Evolutionary conservation across 1,140 invertebrate genomes (phyloP).

Genomic region (Trinorchestia longiramus): DNA sequence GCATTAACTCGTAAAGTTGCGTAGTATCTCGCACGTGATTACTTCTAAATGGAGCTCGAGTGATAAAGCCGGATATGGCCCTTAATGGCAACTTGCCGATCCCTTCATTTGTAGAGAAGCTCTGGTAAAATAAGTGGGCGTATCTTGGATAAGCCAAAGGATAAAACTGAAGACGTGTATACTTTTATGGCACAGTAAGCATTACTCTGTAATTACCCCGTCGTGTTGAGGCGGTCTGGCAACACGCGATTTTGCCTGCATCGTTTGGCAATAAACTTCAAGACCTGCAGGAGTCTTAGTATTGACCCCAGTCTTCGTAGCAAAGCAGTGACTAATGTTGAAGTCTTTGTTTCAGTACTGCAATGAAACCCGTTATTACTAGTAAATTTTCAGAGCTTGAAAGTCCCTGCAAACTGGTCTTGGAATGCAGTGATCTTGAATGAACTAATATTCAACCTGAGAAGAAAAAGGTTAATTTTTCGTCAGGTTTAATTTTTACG

Average conservation of each 20-base stretch:
- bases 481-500: background rate
- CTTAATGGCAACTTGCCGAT: too few species aligned
- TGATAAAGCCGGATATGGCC: too few species aligned
- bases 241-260: background rate
- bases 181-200: background rate
- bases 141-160: background rate
- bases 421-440: background rate
- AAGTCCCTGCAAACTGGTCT: background rate
- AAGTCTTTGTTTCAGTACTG: background rate
- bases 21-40: too few species aligned
- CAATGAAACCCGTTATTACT: background rate
- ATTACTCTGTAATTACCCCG: background rate
- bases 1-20: too few species aligned
- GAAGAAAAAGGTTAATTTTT: background rate
- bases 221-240: background rate
- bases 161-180: background rate
- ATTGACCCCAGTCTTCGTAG: background rate
- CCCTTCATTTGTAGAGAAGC: background rate
- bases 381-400: background rate
- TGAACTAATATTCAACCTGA: background rate
- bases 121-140: background rate
- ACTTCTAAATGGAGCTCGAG: too few species aligned
- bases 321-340: background rate
- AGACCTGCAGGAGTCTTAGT: background rate
- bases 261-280: background rate